Evolutionary conservation across 2,797 vertebrate genomes (phyloP), one percentile per base, ranked within the genome.

Genomic region (Macropodus opercularis): DNA sequence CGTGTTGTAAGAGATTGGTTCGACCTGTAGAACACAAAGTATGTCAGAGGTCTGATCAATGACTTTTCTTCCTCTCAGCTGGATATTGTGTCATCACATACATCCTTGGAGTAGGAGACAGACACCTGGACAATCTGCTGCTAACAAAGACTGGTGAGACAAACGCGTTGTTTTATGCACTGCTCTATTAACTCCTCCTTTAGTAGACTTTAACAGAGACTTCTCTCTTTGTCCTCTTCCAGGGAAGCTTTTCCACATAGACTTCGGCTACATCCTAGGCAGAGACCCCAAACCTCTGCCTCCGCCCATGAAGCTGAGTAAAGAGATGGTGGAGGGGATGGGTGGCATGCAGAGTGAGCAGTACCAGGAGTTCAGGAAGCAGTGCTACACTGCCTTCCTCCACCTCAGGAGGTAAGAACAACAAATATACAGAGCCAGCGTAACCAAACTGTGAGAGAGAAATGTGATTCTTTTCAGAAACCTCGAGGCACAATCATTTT

Each of bases 301-400:
- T 11, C 97, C 97, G 0, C 97, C 97, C 0, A 99, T 99, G 97
- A 99, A 99, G 88, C 93, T 99, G 85, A 99, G 98, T 77, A 98
- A 98, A 67, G 97, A 99, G 85, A 99, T 98, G 97, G 97, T 98
- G 58, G 97, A 98, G 90, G 97, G 97, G 8, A 99, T 99, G 97
- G 97, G 97, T 0, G 97, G 97, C 57, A 98, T 95, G 0, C 96
- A 98, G 90, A 99, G 97, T 0, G 97, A 99, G 69, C 97, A 98
- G 84, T 99, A 99, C 91, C 97, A 99, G 70, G 96, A 98, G 79
- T 98, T 99, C 80, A 95, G 96, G 31, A 98, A 99, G 69, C 96
- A 99, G 83, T 99, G 97, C 78, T 99, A 99, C 87, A 98, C 97
- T 0, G 97, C 97, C 39, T 99, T 98, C 79, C 93, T 99, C 17